Evolutionary conservation across 1,140 invertebrate genomes (phyloP).

Genomic region (Drosophila bocqueti): DNA sequence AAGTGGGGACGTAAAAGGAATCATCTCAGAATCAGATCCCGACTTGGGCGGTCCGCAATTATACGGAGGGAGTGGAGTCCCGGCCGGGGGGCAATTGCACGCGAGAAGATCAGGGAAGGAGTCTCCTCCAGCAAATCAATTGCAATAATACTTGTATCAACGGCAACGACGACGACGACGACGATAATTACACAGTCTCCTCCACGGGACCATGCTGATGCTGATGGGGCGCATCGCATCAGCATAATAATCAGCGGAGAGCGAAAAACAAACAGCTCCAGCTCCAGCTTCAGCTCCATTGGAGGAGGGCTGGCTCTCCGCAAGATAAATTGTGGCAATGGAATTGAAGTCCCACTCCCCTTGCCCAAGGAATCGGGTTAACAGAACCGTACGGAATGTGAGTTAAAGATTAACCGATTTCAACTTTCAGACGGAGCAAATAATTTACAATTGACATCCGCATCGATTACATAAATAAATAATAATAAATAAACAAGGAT

Average conservation of each 20-base stretch:
- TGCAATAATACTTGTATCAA: constrained; percentile 58
- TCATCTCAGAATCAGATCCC: constrained; percentile 6
- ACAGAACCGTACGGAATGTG: constrained; percentile 19
- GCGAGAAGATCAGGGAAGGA: constrained; percentile 20
- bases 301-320: constrained; percentile 23
- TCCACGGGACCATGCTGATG: constrained; percentile 15
- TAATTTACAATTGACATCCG: constrained; percentile 3
- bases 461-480: constrained; percentile 2
- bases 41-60: constrained; percentile 29
- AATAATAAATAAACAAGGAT: background rate
- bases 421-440: constrained; percentile 1
- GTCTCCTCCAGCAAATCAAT: constrained; percentile 67
- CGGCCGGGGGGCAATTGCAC: constrained; percentile 14
- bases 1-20: constrained; percentile 19
- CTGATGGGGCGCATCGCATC: constrained; percentile 19
- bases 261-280: constrained; percentile 15
- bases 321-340: constrained; percentile 64
- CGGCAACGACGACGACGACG: constrained; percentile 42
- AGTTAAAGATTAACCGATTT: constrained; percentile 25
- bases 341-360: constrained; percentile 40
- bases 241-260: constrained; percentile 8
- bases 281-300: background rate
- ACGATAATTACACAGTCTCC: constrained; percentile 39
- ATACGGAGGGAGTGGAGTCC: constrained; percentile 27
- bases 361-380: constrained; percentile 13